A percentile compares a stretch with the other conserved stretches of the same genome.
These are phyloP conservation scores for Promerops cafer DNA, from an alignment of 2,113 vertebrate genomes.

Conservation along the genomic window DNA sequence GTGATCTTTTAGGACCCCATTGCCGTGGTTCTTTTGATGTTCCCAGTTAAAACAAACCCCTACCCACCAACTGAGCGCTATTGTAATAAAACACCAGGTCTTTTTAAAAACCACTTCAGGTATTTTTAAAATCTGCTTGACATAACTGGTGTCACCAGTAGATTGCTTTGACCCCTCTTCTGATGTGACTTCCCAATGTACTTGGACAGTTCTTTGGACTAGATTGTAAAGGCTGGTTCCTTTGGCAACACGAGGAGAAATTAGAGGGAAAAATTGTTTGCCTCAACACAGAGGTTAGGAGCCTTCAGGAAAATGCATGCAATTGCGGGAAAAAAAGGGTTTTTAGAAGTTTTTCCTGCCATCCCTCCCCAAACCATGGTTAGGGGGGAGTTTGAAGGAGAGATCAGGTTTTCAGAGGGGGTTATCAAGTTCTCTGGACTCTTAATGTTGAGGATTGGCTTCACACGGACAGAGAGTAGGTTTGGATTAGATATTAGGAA, in stretches of 20 bases:
- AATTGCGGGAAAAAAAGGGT: fast-evolving
- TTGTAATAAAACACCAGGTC: neutral
- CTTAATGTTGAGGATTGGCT: neutral
- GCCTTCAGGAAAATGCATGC: fast-evolving
- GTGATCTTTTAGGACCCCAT: neutral
- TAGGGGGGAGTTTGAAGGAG: neutral
- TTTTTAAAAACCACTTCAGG: neutral
- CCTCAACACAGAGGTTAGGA: neutral
- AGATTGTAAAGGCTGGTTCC: neutral
- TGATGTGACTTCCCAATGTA: neutral
- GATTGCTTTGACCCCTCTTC: neutral
- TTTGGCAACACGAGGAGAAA: neutral
- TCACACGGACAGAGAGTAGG: neutral
- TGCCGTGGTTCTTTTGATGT: neutral
- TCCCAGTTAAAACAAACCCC: neutral
- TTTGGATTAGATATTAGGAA: neutral
- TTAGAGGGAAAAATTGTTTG: neutral
- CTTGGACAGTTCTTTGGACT: neutral
- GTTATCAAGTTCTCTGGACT: neutral
- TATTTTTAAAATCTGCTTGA: neutral
- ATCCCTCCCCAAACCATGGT: neutral
- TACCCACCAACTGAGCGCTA: fast-evolving
- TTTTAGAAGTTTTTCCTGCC: neutral
- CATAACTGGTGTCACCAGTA: neutral
- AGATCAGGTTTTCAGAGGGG: neutral